Evolutionary conservation across 2,797 vertebrate genomes (phyloP).

Genomic region (Eremophila alpestris): DNA sequence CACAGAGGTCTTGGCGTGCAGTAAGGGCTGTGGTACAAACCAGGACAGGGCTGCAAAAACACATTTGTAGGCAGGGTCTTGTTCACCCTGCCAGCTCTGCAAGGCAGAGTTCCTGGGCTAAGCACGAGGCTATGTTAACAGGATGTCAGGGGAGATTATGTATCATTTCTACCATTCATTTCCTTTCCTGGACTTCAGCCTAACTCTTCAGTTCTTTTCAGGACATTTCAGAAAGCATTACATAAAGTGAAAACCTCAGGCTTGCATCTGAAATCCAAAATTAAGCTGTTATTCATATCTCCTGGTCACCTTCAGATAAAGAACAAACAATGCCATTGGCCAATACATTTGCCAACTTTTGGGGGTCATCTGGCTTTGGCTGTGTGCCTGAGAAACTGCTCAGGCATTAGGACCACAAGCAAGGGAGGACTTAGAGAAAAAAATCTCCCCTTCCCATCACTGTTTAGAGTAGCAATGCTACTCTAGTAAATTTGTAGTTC

Average conservation of each 20-base stretch:
- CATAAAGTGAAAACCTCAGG: conserved; percentile 55
- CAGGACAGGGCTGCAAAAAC: neutral
- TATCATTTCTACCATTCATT: conserved; percentile 62
- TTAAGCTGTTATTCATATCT: conserved; percentile 21
- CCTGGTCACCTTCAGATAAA: conserved; percentile 25
- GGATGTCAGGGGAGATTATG: conserved; percentile 61
- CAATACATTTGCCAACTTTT: neutral
- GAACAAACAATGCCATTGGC: neutral
- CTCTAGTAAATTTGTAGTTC: neutral
- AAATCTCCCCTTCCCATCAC: neutral
- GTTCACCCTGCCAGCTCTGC: conserved; percentile 4
- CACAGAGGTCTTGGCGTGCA: neutral
- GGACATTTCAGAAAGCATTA: conserved; percentile 64
- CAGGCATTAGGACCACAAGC: neutral
- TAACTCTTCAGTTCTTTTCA: conserved; percentile 64
- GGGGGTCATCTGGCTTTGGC: neutral
- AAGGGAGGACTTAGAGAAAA: neutral
- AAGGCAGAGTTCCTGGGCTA: conserved; percentile 21
- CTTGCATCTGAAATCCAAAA: conserved; percentile 39
- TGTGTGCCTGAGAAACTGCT: neutral
- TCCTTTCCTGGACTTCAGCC: conserved; percentile 63
- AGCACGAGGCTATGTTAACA: neutral
- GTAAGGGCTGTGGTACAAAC: neutral
- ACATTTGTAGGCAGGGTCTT: neutral
- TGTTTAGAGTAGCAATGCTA: neutral